These are phyloP conservation scores for Sesamia inferens DNA, from an alignment of 2,888 invertebrate genomes.

Conservation along the genomic window DNA sequence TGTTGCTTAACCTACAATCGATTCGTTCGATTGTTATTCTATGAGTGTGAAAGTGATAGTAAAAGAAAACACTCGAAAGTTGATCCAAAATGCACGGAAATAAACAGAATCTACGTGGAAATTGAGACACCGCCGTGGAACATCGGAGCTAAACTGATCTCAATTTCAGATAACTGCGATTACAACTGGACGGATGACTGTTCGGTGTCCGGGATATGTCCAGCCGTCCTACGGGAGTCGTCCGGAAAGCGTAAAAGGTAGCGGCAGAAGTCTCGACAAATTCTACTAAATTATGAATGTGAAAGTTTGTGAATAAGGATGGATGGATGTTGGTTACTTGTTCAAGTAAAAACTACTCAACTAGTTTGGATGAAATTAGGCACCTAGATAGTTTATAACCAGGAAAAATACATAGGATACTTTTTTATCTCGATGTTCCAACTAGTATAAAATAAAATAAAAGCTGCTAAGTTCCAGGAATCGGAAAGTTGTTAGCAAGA, in stretches of 20 bases:
- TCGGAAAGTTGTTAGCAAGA: neutral
- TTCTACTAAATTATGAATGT: too few species aligned
- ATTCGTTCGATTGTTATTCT: neutral
- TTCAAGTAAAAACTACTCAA: too few species aligned
- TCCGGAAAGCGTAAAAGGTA: constrained; percentile 3
- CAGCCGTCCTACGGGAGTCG: constrained; percentile 24
- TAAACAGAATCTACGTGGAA: constrained; percentile 41
- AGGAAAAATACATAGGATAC: too few species aligned
- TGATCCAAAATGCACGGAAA: constrained; percentile 38
- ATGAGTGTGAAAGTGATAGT: neutral
- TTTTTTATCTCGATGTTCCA: too few species aligned
- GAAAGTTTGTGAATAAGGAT: too few species aligned
- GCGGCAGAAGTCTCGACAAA: constrained; percentile 27
- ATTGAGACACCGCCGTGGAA: constrained; percentile 45
- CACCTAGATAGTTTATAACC: too few species aligned
- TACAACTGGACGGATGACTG: constrained; percentile 59
- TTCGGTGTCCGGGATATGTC: constrained; percentile 41
- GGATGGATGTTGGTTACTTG: too few species aligned
- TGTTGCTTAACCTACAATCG: neutral
- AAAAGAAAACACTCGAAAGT: constrained; percentile 5
- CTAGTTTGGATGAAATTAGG: too few species aligned
- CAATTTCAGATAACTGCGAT: constrained; percentile 58
- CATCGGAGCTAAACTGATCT: constrained; percentile 44
- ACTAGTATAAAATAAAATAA: neutral
- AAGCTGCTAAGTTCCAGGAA: neutral